Evolutionary conservation across 2,113 vertebrate genomes (phyloP).

Genomic region (Narcine bancroftii): DNA sequence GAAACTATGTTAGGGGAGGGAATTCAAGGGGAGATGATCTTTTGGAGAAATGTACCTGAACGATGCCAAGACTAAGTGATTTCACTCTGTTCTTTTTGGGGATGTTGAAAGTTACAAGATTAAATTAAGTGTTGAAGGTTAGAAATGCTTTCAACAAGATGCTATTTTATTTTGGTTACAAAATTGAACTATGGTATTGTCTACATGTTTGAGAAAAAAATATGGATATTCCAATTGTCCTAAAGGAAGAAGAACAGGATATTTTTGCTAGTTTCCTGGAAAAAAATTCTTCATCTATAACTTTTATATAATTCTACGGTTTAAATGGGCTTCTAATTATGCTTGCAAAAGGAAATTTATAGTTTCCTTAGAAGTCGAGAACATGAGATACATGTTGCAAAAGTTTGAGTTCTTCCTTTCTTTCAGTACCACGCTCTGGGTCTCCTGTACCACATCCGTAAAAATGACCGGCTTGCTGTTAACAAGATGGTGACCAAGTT

Average conservation of each 20-base stretch:
- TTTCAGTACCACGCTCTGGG: conserved; percentile 66
- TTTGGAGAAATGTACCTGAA: background rate
- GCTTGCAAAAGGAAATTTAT: background rate
- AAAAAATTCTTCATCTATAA: background rate
- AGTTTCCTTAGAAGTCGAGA: background rate
- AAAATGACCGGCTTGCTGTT: conserved; percentile 65
- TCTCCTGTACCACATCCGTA: conserved; percentile 67
- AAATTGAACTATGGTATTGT: background rate
- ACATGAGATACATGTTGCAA: background rate
- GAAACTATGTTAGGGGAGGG: too few species aligned
- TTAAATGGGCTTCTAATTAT: background rate
- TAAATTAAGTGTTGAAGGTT: background rate
- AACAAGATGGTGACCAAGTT: conserved; percentile 74
- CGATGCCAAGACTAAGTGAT: background rate
- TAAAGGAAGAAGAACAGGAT: background rate
- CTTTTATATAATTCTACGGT: background rate
- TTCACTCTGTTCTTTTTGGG: background rate
- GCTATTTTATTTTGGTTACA: background rate
- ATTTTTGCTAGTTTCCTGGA: background rate
- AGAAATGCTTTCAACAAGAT: background rate
- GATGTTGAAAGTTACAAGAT: background rate
- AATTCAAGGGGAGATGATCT: too few species aligned
- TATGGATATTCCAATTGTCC: background rate
- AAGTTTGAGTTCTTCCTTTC: background rate
- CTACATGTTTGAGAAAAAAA: background rate